These are phyloP conservation scores for Falco concolor DNA, from an alignment of 2,797 vertebrate species.

Conservation along the genomic window DNA sequence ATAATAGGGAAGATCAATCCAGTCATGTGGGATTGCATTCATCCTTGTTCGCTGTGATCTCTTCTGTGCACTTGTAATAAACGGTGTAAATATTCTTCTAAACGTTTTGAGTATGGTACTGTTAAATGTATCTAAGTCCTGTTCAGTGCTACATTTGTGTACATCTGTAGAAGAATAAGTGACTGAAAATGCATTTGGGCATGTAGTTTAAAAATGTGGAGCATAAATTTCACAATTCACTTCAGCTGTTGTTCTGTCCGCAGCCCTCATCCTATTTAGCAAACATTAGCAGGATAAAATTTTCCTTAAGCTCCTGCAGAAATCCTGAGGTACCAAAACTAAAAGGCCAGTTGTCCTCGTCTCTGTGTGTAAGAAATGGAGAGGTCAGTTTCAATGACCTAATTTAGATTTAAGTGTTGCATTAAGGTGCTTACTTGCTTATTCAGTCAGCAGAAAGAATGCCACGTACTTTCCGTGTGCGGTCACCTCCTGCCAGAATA, in stretches of 20 bases:
- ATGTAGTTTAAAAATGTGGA: neutral
- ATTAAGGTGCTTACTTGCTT: neutral
- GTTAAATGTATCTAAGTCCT: neutral
- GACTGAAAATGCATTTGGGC: neutral
- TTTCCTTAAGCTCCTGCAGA: neutral
- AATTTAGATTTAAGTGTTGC: neutral
- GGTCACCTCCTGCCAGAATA: neutral
- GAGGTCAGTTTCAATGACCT: neutral
- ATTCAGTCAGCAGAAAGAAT: neutral
- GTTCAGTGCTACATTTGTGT: neutral
- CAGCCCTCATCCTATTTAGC: neutral
- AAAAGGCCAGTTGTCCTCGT: neutral
- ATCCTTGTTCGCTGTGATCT: neutral
- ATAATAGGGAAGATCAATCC: fast-evolving
- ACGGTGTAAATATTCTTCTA: neutral
- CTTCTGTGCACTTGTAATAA: neutral
- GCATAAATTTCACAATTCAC: neutral
- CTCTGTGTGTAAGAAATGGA: neutral
- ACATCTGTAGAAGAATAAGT: neutral
- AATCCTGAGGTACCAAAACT: neutral
- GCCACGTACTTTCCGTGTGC: neutral
- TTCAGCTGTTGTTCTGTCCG: neutral
- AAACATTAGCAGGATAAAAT: neutral
- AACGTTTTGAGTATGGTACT: neutral
- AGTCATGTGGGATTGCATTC: fast-evolving